Evolutionary conservation across 2,113 vertebrate genomes (phyloP).

Genomic region (Todiramphus saurophagus): DNA sequence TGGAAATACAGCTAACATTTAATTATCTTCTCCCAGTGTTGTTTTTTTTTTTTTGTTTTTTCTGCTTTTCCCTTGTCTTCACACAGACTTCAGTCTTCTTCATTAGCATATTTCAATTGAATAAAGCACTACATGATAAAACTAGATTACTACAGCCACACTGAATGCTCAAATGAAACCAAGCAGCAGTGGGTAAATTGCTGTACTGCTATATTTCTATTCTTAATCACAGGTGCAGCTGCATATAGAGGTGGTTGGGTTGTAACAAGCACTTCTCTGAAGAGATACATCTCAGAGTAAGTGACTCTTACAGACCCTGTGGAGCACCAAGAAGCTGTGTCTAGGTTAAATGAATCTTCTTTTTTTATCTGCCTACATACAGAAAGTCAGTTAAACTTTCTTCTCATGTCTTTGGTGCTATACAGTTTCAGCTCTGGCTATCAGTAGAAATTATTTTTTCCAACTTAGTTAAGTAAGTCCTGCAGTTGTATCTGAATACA

Average conservation of each 20-base stretch:
- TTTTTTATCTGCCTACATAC: not conserved
- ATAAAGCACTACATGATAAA: not conserved
- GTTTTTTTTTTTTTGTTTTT: not conserved
- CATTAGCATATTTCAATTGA: not conserved
- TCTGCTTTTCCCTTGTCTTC: not conserved
- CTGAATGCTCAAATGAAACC: not conserved
- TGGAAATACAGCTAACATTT: not conserved
- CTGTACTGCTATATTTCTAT: not conserved
- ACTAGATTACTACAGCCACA: not conserved
- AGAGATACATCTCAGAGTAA: not conserved
- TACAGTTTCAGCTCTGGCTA: not conserved
- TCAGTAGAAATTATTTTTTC: not conserved
- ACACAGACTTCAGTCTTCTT: not conserved
- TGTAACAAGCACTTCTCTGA: not conserved
- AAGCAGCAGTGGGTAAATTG: not conserved
- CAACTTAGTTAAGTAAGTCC: too few species aligned
- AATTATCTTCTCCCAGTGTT: not conserved
- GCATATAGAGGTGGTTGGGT: not conserved
- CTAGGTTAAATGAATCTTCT: not conserved
- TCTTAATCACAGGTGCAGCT: not conserved
- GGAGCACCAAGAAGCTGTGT: not conserved
- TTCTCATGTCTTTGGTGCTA: not conserved
- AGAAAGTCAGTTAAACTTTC: not conserved
- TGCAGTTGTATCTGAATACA: too few species aligned
- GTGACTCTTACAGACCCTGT: not conserved